Evolutionary conservation across 2,113 vertebrate genomes (phyloP).

Genomic region (Clupea harengus): DNA sequence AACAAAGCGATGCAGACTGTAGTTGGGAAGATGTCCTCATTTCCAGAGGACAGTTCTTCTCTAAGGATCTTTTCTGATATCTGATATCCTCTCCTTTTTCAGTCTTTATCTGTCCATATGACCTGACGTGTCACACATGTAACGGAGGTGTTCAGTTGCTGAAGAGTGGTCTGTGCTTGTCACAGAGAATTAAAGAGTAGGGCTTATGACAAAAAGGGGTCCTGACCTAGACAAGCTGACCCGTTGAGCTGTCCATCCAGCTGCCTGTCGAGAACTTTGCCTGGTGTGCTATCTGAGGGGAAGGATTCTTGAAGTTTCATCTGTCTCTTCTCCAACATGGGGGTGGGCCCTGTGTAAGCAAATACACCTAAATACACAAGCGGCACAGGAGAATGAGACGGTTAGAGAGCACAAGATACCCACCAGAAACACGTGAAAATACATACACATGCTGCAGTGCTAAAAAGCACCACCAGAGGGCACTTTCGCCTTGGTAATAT

Average conservation of each 20-base stretch:
- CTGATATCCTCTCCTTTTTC: neutral
- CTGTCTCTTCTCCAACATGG: constrained; percentile 5
- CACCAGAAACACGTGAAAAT: neutral
- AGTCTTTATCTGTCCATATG: too few species aligned
- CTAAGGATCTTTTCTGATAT: neutral
- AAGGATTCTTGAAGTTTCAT: constrained; percentile 1
- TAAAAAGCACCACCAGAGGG: neutral
- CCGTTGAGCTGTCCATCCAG: constrained; percentile 5
- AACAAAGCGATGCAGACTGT: neutral
- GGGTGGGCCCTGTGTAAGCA: neutral
- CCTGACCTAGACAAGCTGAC: constrained; percentile 3
- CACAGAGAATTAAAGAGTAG: neutral
- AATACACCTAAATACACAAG: neutral
- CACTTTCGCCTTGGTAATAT: neutral
- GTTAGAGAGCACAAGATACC: neutral
- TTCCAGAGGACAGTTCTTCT: neutral
- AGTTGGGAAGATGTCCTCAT: neutral
- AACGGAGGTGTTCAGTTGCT: neutral
- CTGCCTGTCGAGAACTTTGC: neutral
- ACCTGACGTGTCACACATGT: neutral
- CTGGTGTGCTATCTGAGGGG: neutral
- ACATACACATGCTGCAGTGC: neutral
- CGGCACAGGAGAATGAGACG: neutral
- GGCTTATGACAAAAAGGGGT: neutral
- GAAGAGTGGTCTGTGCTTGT: neutral